A percentile compares a stretch with the other conserved stretches of the same genome.
These are phyloP conservation scores for Lepidocyrtinus sp. DNA, from an alignment of 2,888 invertebrate species.

Conservation along the genomic window DNA sequence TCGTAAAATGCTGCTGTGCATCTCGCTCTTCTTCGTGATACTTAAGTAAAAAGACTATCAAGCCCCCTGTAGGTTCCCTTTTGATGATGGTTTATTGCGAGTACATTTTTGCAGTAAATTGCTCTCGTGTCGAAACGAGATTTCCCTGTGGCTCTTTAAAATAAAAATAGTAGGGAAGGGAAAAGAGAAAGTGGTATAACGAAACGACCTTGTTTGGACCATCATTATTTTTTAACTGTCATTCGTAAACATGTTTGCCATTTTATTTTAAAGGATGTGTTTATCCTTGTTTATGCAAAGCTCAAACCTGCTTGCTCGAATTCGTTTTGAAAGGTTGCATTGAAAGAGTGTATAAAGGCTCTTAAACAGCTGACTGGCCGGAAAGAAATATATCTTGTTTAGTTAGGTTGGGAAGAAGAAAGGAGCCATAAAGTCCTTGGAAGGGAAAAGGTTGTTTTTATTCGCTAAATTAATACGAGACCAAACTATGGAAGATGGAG, in stretches of 20 bases:
- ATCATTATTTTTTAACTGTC: slow-evolving; percentile 5
- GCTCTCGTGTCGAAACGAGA: slow-evolving; percentile 52
- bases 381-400: no score
- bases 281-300: no score
- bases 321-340: background rate
- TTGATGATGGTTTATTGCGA: slow-evolving; percentile 51
- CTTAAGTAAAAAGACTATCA: slow-evolving; percentile 33
- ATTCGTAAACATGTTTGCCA: background rate
- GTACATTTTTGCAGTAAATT: slow-evolving; percentile 52
- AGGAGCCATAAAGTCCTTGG: background rate
- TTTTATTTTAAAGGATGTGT: background rate
- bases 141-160: slow-evolving; percentile 35
- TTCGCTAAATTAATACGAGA: background rate
- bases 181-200: background rate
- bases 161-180: background rate
- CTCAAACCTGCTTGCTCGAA: no score
- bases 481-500: no score
- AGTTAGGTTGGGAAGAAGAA: no score
- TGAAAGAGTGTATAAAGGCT: background rate
- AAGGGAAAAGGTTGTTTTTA: background rate
- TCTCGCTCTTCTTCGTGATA: no score
- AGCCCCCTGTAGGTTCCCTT: slow-evolving; percentile 1
- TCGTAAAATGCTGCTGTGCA: slow-evolving; percentile 42
- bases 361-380: background rate
- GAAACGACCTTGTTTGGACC: background rate